Conservation (phyloP, 2,797 vertebrate genomes). For the Netta rufina region DNA sequence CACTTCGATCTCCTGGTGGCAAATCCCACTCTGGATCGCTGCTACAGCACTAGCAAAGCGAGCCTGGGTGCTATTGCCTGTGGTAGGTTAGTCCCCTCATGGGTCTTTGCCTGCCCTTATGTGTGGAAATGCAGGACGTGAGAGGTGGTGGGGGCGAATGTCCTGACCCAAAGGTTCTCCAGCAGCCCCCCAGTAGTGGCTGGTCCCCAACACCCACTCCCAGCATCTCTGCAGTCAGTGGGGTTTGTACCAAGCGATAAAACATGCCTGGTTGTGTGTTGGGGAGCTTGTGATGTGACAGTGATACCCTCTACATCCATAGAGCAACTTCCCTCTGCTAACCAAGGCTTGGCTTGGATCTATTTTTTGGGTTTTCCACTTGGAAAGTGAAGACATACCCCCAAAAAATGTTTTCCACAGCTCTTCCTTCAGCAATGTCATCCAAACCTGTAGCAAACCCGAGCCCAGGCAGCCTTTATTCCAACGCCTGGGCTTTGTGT, state of each 20-base stretch:
- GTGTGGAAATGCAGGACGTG: background rate
- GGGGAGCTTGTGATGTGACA: background rate
- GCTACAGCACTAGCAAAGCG: too few relatives aligned
- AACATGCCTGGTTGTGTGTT: rapidly evolving
- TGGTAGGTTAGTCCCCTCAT: background rate
- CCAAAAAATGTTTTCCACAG: background rate
- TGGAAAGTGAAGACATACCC: background rate
- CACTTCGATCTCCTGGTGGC: background rate
- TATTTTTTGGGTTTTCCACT: background rate
- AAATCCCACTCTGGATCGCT: background rate
- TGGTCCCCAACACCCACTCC: rapidly evolving
- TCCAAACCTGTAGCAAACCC: background rate
- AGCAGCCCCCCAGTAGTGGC: background rate
- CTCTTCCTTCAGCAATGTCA: rapidly evolving
- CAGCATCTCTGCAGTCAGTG: rapidly evolving
- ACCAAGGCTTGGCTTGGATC: background rate
- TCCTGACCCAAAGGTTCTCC: rapidly evolving
- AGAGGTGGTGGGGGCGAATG: rapidly evolving
- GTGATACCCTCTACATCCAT: background rate
- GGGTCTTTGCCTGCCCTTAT: background rate
- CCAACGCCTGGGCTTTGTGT: rapidly evolving
- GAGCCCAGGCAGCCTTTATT: rapidly evolving
- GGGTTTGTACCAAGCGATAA: background rate
- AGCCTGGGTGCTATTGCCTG: background rate
- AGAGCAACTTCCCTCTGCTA: rapidly evolving